Conservation (phyloP, 2,888 invertebrate genomes). For the Orthosia incerta region DNA sequence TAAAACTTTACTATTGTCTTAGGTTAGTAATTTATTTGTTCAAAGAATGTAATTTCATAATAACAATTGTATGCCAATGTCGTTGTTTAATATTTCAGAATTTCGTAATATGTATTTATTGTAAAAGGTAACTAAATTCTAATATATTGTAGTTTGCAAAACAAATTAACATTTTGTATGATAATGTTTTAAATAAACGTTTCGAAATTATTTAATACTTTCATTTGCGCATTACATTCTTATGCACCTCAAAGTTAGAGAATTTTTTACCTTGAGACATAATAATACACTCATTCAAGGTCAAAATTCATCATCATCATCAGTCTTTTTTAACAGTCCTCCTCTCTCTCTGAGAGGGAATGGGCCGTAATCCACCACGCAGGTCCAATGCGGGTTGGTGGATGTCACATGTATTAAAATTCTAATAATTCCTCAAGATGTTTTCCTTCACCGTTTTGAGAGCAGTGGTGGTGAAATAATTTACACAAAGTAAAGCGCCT, state of each 20-base stretch:
- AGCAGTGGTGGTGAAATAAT: no score
- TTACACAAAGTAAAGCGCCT: no score
- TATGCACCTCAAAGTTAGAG: background rate
- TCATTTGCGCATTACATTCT: slow-evolving; percentile 8
- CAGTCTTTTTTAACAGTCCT: no score
- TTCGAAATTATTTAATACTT: slow-evolving; percentile 15
- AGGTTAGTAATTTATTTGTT: background rate
- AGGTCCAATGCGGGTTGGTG: no score
- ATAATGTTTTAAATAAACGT: slow-evolving; percentile 28
- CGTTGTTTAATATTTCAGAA: background rate
- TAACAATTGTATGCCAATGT: background rate
- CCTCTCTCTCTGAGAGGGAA: no score
- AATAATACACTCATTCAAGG: background rate
- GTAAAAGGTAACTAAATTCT: slow-evolving; percentile 14
- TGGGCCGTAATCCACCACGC: no score
- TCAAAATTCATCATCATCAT: slow-evolving; percentile 1
- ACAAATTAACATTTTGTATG: background rate
- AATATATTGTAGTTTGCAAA: slow-evolving; percentile 24
- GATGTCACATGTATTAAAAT: no score
- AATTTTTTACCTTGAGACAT: background rate
- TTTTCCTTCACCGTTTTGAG: no score
- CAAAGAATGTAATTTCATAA: background rate
- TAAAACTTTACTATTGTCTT: background rate
- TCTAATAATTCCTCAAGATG: no score
- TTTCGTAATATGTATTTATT: slow-evolving; percentile 19